Base-by-base conservation (phyloP, 1,140 invertebrate species). In the Chionoecetes opilio region DNA sequence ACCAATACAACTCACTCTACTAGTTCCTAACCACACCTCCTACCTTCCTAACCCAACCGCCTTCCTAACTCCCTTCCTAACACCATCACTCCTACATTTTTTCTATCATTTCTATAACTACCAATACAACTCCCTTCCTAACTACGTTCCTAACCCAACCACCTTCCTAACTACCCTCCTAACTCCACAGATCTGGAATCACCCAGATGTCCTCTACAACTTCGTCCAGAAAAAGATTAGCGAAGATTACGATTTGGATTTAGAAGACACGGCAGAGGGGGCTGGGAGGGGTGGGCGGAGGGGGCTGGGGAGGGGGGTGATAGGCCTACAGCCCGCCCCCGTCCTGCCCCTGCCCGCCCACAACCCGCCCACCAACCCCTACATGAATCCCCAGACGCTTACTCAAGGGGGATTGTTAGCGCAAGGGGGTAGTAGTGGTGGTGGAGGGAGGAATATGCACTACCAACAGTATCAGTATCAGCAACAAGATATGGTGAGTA, bases 121-220 rank as follows among this genome's bases (percentile, higher is more conserved):
- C 63, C n/a, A 87, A 38, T 8, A 38, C 31, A n/a, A 26, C 35
- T 96, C n/a, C n/a, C n/a, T 88, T 0, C 38, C 38, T 84, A 93
- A 91, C 89, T n/a, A n/a, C n/a, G n/a, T n/a, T n/a, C n/a, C n/a
- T n/a, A n/a, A n/a, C n/a, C n/a, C n/a, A n/a, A n/a, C n/a, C n/a
- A n/a, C n/a, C n/a, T n/a, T n/a, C n/a, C n/a, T 96, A 82, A 87
- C 96, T 87, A 96, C 95, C 84, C 95, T 41, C 38, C 38, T 14
- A 41, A 41, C n/a, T n/a, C 96, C 96, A 86, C 97, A 98, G 98
- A 99, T 99, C 96, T 99, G 99, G 99, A 99, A 99, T 97, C 99
- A 99, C 97, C 99, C 99, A 0, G 99, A 99, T 97, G 98, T 99
- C 88, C 97, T 99, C 41, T 99, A 99, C 96, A 98, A 99, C 97